Evolutionary conservation across 92 coral and sea anemone genomes (phyloP).

Genomic region (Epizoanthus illoricatus): DNA sequence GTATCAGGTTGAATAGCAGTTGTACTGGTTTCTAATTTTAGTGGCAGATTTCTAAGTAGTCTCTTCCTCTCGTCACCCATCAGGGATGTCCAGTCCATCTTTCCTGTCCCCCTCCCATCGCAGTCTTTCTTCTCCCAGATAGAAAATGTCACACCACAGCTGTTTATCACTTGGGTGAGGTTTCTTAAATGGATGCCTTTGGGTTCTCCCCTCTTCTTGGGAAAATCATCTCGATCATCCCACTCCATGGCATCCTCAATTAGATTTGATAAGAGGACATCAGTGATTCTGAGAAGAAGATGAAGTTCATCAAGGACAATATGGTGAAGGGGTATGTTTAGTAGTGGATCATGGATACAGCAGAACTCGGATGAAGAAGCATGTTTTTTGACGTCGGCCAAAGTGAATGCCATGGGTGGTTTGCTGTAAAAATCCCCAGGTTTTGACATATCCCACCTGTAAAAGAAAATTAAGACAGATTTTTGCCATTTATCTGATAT

Average conservation of each 20-base stretch:
- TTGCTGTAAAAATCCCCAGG: too few species aligned
- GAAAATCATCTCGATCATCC: slow-evolving; percentile 51
- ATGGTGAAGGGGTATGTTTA: slow-evolving; percentile 55
- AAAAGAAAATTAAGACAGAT: too few species aligned
- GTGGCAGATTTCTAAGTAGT: slow-evolving; percentile 32
- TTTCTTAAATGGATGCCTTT: slow-evolving; percentile 44
- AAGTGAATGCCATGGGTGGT: slow-evolving; percentile 22
- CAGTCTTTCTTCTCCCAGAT: slow-evolving; percentile 48
- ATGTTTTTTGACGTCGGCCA: slow-evolving; percentile 40
- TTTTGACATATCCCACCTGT: too few species aligned
- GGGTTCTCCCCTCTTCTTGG: slow-evolving; percentile 23
- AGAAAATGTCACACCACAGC: slow-evolving; percentile 50
- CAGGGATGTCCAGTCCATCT: not conserved
- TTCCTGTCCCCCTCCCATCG: slow-evolving; percentile 34
- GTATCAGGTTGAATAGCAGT: slow-evolving; percentile 9
- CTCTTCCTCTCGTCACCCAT: slow-evolving; percentile 14
- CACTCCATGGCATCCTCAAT: slow-evolving; percentile 48
- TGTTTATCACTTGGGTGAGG: slow-evolving; percentile 27
- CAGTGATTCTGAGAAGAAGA: slow-evolving; percentile 35
- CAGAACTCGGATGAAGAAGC: slow-evolving; percentile 35
- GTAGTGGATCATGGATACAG: slow-evolving; percentile 47
- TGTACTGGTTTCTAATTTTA: not conserved
- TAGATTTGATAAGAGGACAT: slow-evolving; percentile 29
- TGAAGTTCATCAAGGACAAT: slow-evolving; percentile 49
- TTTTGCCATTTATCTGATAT: too few species aligned